A percentile compares a stretch with the other conserved stretches of the same genome.
These are phyloP conservation scores for Nemotelus nigrinus DNA, from an alignment of 2,888 invertebrate species.

Conservation along the genomic window DNA sequence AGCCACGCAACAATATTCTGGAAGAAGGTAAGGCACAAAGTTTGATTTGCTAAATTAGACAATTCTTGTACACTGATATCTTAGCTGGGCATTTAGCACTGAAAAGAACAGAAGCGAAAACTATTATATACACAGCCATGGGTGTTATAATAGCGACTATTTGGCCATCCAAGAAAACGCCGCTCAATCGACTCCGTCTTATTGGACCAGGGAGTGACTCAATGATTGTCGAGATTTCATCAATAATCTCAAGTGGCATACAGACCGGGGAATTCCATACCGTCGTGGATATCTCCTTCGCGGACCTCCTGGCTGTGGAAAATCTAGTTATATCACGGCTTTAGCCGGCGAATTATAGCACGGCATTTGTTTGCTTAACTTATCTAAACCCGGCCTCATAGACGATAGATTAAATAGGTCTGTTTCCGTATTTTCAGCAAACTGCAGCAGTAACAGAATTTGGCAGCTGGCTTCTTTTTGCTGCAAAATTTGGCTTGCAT, in stretches of 20 bases:
- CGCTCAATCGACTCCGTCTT: slow-evolving; percentile 90
- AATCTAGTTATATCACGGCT: slow-evolving; percentile 95
- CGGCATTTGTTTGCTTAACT: slow-evolving; percentile 94
- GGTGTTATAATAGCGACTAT: slow-evolving; percentile 97
- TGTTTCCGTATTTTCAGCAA: too few species aligned
- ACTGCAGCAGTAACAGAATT: too few species aligned
- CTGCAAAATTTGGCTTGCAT: too few species aligned
- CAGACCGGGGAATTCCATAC: slow-evolving; percentile 72
- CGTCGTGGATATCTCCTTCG: slow-evolving; percentile 87
- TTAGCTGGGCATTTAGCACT: slow-evolving; percentile 61
- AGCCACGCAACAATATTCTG: slow-evolving; percentile 70
- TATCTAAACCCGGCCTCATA: slow-evolving; percentile 93
- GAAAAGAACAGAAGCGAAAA: slow-evolving; percentile 63
- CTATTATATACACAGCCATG: slow-evolving; percentile 73
- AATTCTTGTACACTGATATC: slow-evolving; percentile 23
- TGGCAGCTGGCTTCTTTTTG: too few species aligned
- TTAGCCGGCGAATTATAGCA: slow-evolving; percentile 95
- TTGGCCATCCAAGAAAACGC: slow-evolving; percentile 90
- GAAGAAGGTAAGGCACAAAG: slow-evolving; percentile 79
- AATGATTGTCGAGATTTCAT: slow-evolving; percentile 92
- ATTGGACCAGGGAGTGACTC: slow-evolving; percentile 79
- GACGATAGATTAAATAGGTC: slow-evolving; percentile 96
- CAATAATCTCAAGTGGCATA: slow-evolving; percentile 90
- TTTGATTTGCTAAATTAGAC: neutral
- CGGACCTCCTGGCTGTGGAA: slow-evolving; percentile 98